Percentiles rank a stretch among this genome's conserved stretches.
phyloP scores from a whole-genome alignment of 2,113 vertebrate species.

The Pampusana beccarii region DNA sequence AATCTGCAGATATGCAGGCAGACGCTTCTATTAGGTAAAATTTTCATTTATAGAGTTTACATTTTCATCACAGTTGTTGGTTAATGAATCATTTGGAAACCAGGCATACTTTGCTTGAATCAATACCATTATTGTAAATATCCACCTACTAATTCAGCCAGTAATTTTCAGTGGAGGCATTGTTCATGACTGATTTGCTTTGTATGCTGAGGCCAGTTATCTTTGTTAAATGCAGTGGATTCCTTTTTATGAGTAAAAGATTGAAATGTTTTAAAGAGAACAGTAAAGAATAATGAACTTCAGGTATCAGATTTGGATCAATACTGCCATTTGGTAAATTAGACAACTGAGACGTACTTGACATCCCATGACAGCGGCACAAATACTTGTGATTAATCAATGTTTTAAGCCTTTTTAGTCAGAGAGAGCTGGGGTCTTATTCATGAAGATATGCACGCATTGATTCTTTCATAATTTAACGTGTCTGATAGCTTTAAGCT shows the following conservation, averaged over 20 bases:
- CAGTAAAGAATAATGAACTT: slow-evolving; percentile 1
- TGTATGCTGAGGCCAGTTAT: neutral
- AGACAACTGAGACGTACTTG: neutral
- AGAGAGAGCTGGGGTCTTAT: neutral
- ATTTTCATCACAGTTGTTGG: neutral
- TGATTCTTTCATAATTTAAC: neutral
- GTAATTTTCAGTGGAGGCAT: neutral
- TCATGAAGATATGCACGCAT: neutral
- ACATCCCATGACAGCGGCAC: neutral
- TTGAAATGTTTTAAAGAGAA: neutral
- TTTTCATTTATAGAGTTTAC: neutral
- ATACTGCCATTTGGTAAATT: neutral
- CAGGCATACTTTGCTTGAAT: neutral
- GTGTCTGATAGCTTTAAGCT: neutral
- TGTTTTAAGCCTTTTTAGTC: neutral
- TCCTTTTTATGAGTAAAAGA: neutral
- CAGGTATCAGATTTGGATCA: neutral
- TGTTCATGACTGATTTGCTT: neutral
- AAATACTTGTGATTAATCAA: neutral
- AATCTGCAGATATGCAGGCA: neutral
- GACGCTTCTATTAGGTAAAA: neutral
- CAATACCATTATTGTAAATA: neutral
- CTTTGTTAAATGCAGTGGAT: neutral
- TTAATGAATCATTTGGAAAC: slow-evolving; percentile 18
- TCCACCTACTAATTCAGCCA: slow-evolving; percentile 1